Evolutionary conservation across 2,888 invertebrate genomes (phyloP), one percentile per base, ranked within the genome.

Genomic region (Diplolepis rosae): DNA sequence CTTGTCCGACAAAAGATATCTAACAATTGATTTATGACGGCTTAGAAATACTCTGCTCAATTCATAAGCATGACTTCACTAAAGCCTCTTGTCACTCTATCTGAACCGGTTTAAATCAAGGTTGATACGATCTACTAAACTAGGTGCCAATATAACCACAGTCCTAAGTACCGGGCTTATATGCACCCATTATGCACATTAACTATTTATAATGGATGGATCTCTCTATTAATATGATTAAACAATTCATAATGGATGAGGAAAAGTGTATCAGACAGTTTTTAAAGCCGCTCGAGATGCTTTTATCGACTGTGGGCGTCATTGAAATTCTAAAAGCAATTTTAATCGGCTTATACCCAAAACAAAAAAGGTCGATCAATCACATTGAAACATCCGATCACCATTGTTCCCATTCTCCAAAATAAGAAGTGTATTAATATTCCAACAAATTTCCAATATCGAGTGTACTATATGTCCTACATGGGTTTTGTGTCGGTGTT

Each of bases 71-170:
- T 74, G 74, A 75, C 75, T 74, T 18, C 72, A 70, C 73, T 69
- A 75, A 77, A 77, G 77, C 72, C 69, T 75, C 75, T 72, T 77
- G 77, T 77, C 74, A 77, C 69, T 75, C 74, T 74, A 61, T 61
- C 39, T 39, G 61, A 75, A 75, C 77, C 72, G 75, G 74, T 77
- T 77, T 74, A 73, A 75, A 75, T 77, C 75, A 72, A 72, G 68
- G 71, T 54, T 13, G 77, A 77, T 75, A 72, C 66, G 70, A 75
- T 77, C 75, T 77, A 71, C 72, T 75, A 61, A 39, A 71, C 72
- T 75, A 61, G 61, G 61, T 61, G 61, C 39, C 61, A 61, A 61
- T 61, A 39, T 61, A 61, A 61, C 39, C 61, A 39, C 61, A 61
- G 39, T 61, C 24, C 61, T 61, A 39, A 61, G 61, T 61, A 61